Evolutionary conservation across 2,113 vertebrate genomes (phyloP), one percentile per base, ranked within the genome.

Genomic region (Odocoileus hemionus): DNA sequence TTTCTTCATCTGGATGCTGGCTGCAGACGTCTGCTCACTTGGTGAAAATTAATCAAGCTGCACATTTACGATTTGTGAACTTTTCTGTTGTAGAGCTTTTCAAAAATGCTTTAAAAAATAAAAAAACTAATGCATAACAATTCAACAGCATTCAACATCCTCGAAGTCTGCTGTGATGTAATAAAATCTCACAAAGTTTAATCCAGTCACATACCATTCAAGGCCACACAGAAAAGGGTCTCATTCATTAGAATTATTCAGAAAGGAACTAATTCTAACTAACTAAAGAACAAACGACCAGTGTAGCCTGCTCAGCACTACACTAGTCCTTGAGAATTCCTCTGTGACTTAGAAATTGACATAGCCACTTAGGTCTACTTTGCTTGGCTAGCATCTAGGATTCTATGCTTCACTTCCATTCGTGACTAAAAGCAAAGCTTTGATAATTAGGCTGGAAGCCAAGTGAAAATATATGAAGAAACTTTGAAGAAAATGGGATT

Each of bases 291-390:
- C 28, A 60, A 36, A 30, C 16, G 17, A 47, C 55, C 58, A 67
- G 45, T 28, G 3, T 26, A 55, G 55, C 19, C 30, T 23, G 7
- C 74, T 94, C 45, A 26, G 47, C 25, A 43, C 45, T 43, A 12
- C 23, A 23, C 57, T 78, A 47, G 50, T 88, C n/a, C 67, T 70
- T 47, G 36, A 57, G 67, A 92, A 95, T 78, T 92, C 60, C 85
- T 96, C 84, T 96, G 91, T 88, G 60, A 67, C 50, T 96, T 61
- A 82, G 92, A 83, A 88, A 84, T 17, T 88, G 67, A 70, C 85
- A 96, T 2, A 76, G 76, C 33, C 39, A 88, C 90, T 97, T 89
- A 74, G 39, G 12, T 86, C 95, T 80, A 45, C 70, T 95, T 92
- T 76, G 13, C 45, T 93, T 52, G 60, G 39, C 33, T 83, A 89